These are phyloP conservation scores for Graptemys geographica DNA, from an alignment of 2,797 vertebrate genomes.

Conservation along the genomic window DNA sequence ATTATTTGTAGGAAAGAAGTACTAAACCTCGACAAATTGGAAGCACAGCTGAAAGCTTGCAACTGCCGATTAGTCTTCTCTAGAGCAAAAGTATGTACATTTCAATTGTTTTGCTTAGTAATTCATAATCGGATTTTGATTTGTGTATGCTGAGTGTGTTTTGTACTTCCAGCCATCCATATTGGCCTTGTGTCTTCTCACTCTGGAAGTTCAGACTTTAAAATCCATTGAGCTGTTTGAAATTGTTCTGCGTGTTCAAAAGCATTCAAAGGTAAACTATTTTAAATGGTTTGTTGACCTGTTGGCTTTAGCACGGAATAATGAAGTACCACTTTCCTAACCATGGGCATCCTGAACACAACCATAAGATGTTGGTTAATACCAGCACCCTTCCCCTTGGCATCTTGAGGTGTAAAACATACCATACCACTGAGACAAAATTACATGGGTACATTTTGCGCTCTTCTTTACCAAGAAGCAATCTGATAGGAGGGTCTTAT, in stretches of 20 bases:
- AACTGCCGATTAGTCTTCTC: constrained; percentile 94
- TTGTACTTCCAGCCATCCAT: constrained; percentile 89
- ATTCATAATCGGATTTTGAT: neutral
- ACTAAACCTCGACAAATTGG: constrained; percentile 93
- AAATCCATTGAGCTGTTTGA: constrained; percentile 91
- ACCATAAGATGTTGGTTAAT: neutral
- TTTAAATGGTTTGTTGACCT: fast-evolving
- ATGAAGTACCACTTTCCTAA: fast-evolving
- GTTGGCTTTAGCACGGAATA: neutral
- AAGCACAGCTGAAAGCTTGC: constrained; percentile 98
- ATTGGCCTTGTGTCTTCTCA: constrained; percentile 94
- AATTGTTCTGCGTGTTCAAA: constrained; percentile 90
- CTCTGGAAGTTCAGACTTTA: constrained; percentile 90
- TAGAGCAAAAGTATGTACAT: constrained; percentile 93
- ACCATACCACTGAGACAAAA: neutral
- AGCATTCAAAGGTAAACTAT: constrained; percentile 90
- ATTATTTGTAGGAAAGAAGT: constrained; percentile 86
- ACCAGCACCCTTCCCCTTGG: neutral
- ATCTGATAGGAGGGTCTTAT: neutral
- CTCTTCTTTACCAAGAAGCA: neutral
- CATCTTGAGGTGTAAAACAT: neutral
- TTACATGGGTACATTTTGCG: neutral
- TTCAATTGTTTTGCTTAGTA: neutral
- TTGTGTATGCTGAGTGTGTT: neutral
- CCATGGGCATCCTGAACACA: neutral